A percentile compares a stretch with the other conserved stretches of the same genome.
phyloP scores from a whole-genome alignment of 1,140 invertebrate genomes.

The Apocrypta bakeri region DNA sequence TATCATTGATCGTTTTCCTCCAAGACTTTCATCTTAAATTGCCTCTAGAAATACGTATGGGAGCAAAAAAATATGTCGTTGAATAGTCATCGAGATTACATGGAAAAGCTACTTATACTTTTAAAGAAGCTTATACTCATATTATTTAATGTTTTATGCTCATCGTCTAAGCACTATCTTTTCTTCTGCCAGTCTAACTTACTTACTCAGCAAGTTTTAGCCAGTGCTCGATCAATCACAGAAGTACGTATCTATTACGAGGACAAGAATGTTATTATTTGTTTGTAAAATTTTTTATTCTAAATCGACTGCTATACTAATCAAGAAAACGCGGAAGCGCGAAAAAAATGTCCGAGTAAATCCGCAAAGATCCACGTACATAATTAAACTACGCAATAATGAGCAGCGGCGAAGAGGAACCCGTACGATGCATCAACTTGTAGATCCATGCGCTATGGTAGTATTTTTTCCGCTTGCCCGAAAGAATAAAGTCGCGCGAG shows the following conservation, averaged over 20 bases:
- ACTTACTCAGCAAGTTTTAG: constrained; percentile 12
- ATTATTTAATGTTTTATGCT: not conserved
- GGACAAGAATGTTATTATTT: not conserved
- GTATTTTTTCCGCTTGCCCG: not conserved
- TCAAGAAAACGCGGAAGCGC: too few relatives aligned
- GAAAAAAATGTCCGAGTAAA: too few relatives aligned
- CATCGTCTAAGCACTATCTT: not conserved
- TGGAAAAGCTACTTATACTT: not conserved
- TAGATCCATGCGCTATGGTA: not conserved
- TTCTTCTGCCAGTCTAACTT: not conserved
- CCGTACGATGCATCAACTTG: not conserved
- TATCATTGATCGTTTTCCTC: not conserved
- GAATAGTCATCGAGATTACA: not conserved
- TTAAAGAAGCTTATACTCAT: not conserved
- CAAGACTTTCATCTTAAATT: not conserved
- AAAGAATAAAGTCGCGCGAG: constrained; percentile 1
- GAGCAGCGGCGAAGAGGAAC: constrained; percentile 4
- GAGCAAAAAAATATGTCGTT: not conserved
- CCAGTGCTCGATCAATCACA: not conserved
- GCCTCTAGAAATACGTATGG: not conserved
- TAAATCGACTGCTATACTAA: too few relatives aligned
- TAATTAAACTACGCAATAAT: too few relatives aligned
- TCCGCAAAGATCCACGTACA: too few relatives aligned
- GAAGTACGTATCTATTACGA: not conserved
- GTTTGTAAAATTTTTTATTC: not conserved